Percentiles rank a stretch among this genome's conserved stretches.
Evolutionary conservation across 2,888 invertebrate genomes (phyloP).

Genomic region (Mayetiola destructor): DNA sequence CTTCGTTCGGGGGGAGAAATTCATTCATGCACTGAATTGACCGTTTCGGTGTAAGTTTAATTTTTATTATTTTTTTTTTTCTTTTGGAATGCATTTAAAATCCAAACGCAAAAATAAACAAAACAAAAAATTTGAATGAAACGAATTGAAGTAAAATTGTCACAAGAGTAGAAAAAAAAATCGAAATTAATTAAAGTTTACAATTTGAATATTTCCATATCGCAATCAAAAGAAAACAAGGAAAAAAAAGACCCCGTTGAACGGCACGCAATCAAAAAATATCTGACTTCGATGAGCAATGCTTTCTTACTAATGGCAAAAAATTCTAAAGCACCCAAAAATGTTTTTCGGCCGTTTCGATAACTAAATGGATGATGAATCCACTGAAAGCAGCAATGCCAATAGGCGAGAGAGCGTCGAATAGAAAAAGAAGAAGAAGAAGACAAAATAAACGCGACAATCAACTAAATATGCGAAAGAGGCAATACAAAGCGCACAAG

Average conservation of each 20-base stretch:
- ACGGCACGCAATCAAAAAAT: too few relatives aligned
- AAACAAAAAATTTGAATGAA: too few relatives aligned
- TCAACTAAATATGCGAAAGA: neutral
- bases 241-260: too few relatives aligned
- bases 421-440: constrained; percentile 4
- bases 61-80: neutral
- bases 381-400: neutral
- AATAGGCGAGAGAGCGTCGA: too few relatives aligned
- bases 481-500: neutral
- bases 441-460: neutral
- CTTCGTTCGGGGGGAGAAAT: too few relatives aligned
- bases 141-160: too few relatives aligned
- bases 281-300: constrained; percentile 18
- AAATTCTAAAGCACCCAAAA: constrained; percentile 15
- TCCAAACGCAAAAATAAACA: too few relatives aligned
- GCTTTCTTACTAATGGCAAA: constrained; percentile 17
- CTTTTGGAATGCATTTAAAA: neutral
- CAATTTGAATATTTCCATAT: too few relatives aligned
- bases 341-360: neutral
- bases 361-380: constrained; percentile 1
- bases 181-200: too few relatives aligned
- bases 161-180: too few relatives aligned
- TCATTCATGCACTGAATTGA: too few relatives aligned
- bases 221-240: too few relatives aligned
- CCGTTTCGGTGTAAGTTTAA: neutral